phyloP scores from a whole-genome alignment of 2,113 vertebrate genomes.

The Triplophysa siluroides region DNA sequence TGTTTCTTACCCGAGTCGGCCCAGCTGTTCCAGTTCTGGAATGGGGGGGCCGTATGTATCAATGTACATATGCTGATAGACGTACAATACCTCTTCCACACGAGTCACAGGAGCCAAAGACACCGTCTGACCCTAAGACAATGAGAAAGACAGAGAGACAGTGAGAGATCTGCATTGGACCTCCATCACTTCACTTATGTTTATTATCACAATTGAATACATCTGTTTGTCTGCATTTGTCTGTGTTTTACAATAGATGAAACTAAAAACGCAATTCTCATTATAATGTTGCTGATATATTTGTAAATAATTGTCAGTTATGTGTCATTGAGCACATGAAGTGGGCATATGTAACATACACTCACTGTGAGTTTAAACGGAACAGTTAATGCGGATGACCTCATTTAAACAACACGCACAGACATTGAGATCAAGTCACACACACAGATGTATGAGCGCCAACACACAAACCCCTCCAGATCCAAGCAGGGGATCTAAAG shows the following conservation, averaged over 20 bases:
- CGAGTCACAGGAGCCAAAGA: conserved; percentile 82
- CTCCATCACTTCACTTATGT: no score
- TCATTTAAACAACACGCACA: conserved; percentile 21
- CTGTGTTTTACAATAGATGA: no score
- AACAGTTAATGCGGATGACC: conserved; percentile 10
- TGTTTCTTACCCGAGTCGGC: conserved; percentile 82
- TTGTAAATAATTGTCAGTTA: background rate
- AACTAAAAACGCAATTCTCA: background rate
- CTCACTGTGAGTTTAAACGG: background rate
- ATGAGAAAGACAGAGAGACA: conserved; percentile 21
- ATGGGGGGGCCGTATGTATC: conserved; percentile 85
- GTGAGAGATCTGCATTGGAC: background rate
- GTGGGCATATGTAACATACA: background rate
- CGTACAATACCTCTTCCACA: conserved; percentile 85
- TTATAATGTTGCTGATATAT: background rate
- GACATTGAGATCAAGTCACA: conserved; percentile 20
- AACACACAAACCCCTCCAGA: conserved; percentile 32
- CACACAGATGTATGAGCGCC: conserved; percentile 3
- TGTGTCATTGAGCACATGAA: background rate
- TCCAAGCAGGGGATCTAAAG: conserved; percentile 39
- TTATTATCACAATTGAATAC: no score
- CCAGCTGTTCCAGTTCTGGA: conserved; percentile 84
- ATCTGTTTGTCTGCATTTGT: no score
- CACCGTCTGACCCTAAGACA: conserved; percentile 85
- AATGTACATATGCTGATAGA: conserved; percentile 83